Evolutionary conservation across 2,113 vertebrate genomes (phyloP).

Genomic region (Lepus timidus): DNA sequence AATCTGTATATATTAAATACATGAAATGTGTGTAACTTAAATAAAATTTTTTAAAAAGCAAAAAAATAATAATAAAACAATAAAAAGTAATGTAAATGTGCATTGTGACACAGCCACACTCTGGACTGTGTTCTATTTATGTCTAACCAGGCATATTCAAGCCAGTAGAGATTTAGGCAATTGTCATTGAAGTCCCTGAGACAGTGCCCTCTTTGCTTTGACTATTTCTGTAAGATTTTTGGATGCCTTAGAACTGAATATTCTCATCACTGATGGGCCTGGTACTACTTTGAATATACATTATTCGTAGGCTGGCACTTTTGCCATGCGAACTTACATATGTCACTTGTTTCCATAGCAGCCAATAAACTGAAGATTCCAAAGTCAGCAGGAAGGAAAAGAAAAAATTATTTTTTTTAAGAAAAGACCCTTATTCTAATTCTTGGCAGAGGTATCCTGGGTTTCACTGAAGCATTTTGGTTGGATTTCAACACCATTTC

Average conservation of each 20-base stretch:
- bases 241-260: slow-evolving; percentile 24
- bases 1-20: no score
- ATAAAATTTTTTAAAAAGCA: no score
- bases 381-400: slow-evolving; percentile 60
- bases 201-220: background rate
- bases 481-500: slow-evolving; percentile 66
- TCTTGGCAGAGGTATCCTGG: slow-evolving; percentile 40
- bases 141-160: background rate
- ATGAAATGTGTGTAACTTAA: no score
- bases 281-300: slow-evolving; percentile 39
- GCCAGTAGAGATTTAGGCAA: background rate
- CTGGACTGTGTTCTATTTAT: background rate
- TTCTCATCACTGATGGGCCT: slow-evolving; percentile 5
- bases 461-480: slow-evolving; percentile 9
- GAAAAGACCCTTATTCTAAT: background rate
- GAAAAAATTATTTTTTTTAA: background rate
- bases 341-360: slow-evolving; percentile 64
- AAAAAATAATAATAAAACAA: no score
- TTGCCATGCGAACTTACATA: slow-evolving; percentile 40
- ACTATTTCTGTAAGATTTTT: slow-evolving; percentile 5
- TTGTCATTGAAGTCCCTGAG: slow-evolving; percentile 33
- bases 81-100: background rate
- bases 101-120: background rate
- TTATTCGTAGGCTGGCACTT: slow-evolving; percentile 52
- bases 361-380: slow-evolving; percentile 54